phyloP scores from a whole-genome alignment of 2,888 invertebrate species.

The Dasypolia templi region DNA sequence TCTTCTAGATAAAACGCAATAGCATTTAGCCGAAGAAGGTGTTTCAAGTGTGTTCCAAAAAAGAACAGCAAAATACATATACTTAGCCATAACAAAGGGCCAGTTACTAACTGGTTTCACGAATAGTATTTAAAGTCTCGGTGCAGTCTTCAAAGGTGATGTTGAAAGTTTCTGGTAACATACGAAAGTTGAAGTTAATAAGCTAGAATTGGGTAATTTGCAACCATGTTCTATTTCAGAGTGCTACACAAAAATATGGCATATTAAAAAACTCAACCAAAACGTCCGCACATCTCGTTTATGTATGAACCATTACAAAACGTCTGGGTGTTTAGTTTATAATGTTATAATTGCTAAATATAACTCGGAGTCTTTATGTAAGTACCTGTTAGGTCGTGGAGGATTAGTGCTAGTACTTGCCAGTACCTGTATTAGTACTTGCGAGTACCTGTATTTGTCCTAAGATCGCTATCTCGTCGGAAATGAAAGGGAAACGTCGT shows the following conservation, averaged over 20 bases:
- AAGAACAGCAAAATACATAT: not conserved
- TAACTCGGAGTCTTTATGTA: slow-evolving; percentile 23
- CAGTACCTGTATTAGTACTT: slow-evolving; percentile 22
- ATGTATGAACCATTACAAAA: slow-evolving; percentile 8
- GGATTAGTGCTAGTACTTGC: slow-evolving; percentile 31
- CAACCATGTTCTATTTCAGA: not conserved
- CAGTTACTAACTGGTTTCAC: not conserved
- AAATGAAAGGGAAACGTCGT: slow-evolving; percentile 55
- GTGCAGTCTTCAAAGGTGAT: too few relatives aligned
- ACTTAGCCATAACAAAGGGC: too few relatives aligned
- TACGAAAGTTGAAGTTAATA: too few relatives aligned
- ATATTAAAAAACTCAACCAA: not conserved
- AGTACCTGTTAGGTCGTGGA: slow-evolving; percentile 25
- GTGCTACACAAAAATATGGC: too few relatives aligned
- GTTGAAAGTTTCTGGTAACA: not conserved
- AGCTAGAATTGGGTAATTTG: not conserved
- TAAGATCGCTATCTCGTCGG: slow-evolving; percentile 46
- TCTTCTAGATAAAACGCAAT: too few relatives aligned
- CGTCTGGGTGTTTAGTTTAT: slow-evolving; percentile 36
- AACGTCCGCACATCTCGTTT: not conserved
- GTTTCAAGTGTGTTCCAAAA: not conserved
- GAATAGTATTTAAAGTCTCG: not conserved
- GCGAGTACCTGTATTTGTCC: slow-evolving; percentile 25
- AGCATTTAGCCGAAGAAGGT: not conserved
- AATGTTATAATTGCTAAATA: slow-evolving; percentile 54